Evolutionary conservation across 2,113 vertebrate genomes (phyloP), one percentile per base, ranked within the genome.

Genomic region (Turdus rufiventris): DNA sequence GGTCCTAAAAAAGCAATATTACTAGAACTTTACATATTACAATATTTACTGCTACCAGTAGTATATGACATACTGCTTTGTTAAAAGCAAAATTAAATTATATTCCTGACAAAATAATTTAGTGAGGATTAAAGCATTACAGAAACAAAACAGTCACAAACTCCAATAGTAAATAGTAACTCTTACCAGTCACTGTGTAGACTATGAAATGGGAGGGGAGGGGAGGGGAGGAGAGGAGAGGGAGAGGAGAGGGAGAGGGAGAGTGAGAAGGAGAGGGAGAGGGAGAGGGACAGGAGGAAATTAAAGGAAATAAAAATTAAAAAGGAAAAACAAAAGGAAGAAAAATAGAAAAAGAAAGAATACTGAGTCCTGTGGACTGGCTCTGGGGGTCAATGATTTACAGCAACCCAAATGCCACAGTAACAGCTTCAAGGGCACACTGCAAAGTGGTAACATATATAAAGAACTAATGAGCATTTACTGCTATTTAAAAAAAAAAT

Each of bases 91-190:
- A 85, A 70, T 63, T 33, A 51, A 54, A 56, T 47, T 67, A 61
- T 38, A 76, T n/a, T 91, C 15, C 38, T 76, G 18, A 38, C 62
- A 76, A 94, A 94, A 79, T 33, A 85, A 47, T 58, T 26, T 38
- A 68, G 14, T 38, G 9, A 85, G 11, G 33, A 89, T 67, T 81
- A 60, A 84, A 89, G n/a, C 10, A 61, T 20, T 81, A 77, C 5
- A 1, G 51, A 79, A 38, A 33, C 23, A 61, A 60, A 93, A 66
- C 10, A 42, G 6, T 34, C 3, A 21, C 6, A 15, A 76, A 66
- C 13, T 70, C 7, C 34, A 76, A 42, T 0, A 53, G 12, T 24
- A 68, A 80, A 63, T 0, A 28, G 31, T 31, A 75, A 75, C 38
- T 82, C 28, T 79, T 67, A 42, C 5, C 48, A 45, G 26, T n/a